phyloP scores from a whole-genome alignment of 2,888 invertebrate species.

The Blastobasis adustella region DNA sequence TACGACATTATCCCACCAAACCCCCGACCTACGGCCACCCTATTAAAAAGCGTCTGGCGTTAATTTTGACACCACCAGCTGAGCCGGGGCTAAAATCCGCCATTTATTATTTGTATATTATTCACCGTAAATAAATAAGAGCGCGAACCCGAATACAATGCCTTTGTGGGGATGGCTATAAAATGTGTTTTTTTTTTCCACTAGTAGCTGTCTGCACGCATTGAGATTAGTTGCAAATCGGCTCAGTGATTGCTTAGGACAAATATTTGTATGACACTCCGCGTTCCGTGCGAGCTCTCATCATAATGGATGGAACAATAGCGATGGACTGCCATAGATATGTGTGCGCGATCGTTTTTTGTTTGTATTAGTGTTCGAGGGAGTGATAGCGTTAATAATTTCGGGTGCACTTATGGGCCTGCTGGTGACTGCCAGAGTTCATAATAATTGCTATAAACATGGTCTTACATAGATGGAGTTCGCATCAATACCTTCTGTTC shows the following conservation, averaged over 20 bases:
- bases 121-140: conserved; percentile 63
- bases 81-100: conserved; percentile 37
- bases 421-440: too few relatives aligned
- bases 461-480: too few relatives aligned
- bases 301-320: too few relatives aligned
- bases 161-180: conserved; percentile 48
- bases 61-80: conserved; percentile 64
- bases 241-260: conserved; percentile 44
- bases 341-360: too few relatives aligned
- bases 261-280: conserved; percentile 54
- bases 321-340: too few relatives aligned
- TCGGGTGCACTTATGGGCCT: too few relatives aligned
- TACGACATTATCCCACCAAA: too few relatives aligned
- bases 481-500: too few relatives aligned
- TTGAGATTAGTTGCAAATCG: conserved; percentile 53
- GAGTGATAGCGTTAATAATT: too few relatives aligned
- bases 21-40: not conserved
- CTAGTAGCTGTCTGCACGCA: conserved; percentile 34
- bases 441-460: too few relatives aligned
- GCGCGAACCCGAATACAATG: conserved; percentile 39
- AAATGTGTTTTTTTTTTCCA: conserved; percentile 31
- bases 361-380: too few relatives aligned
- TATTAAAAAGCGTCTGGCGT: conserved; percentile 32
- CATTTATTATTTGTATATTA: conserved; percentile 68
- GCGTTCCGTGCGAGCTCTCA: not conserved